Evolutionary conservation across 2,888 invertebrate genomes (phyloP).

Genomic region (Phortica magna): DNA sequence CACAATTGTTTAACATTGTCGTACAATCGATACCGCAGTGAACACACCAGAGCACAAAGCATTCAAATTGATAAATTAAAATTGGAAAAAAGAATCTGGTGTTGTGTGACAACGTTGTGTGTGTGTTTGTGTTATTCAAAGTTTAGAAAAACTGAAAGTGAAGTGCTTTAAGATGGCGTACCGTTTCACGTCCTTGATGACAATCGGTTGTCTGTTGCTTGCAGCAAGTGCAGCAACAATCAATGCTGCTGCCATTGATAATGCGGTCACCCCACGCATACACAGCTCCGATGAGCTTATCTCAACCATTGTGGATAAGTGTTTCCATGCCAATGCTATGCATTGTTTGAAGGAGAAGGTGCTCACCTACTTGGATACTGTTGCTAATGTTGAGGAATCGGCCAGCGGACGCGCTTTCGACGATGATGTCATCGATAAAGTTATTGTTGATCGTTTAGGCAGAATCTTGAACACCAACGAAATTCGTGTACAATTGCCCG

Average conservation of each 20-base stretch:
- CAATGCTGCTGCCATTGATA: slow-evolving; percentile 79
- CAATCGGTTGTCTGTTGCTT: slow-evolving; percentile 80
- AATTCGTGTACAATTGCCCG: slow-evolving; percentile 85
- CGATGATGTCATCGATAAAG: slow-evolving; percentile 84
- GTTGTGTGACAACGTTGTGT: neutral
- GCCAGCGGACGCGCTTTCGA: slow-evolving; percentile 81
- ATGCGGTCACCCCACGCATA: slow-evolving; percentile 81
- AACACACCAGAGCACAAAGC: slow-evolving; percentile 55
- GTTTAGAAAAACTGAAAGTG: neutral
- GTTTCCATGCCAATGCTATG: slow-evolving; percentile 84
- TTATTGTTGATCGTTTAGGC: slow-evolving; percentile 85
- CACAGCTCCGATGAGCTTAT: slow-evolving; percentile 84
- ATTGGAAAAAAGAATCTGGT: slow-evolving; percentile 18
- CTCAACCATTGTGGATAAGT: slow-evolving; percentile 85
- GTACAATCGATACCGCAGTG: slow-evolving; percentile 74
- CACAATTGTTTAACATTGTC: slow-evolving; percentile 77
- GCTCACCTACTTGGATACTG: slow-evolving; percentile 86
- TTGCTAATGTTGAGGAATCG: slow-evolving; percentile 82
- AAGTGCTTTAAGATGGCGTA: slow-evolving; percentile 66
- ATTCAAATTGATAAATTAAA: slow-evolving; percentile 8
- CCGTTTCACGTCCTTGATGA: slow-evolving; percentile 78
- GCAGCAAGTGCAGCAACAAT: slow-evolving; percentile 79
- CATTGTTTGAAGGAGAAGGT: slow-evolving; percentile 89
- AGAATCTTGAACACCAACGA: slow-evolving; percentile 87
- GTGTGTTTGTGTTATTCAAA: neutral